A percentile compares a stretch with the other conserved stretches of the same genome.
phyloP scores from a whole-genome alignment of 2,888 invertebrate genomes.

The Carcina quercana region DNA sequence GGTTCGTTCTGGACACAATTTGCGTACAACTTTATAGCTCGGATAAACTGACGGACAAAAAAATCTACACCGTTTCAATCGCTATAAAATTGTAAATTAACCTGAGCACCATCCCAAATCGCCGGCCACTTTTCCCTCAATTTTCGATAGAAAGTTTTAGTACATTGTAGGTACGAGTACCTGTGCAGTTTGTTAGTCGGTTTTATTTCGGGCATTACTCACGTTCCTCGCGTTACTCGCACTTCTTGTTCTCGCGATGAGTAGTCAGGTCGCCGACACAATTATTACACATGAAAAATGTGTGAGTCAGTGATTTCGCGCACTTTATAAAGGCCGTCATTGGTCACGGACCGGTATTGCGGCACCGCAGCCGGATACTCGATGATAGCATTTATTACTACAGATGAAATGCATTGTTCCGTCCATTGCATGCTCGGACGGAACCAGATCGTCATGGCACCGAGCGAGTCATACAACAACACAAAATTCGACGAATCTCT shows the following conservation, averaged over 20 bases:
- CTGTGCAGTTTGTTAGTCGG: too few relatives aligned
- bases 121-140: too few relatives aligned
- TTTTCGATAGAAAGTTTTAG: constrained; percentile 21
- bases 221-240: constrained; percentile 6
- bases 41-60: too few relatives aligned
- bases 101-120: too few relatives aligned
- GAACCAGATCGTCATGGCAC: neutral
- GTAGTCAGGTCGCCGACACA: constrained; percentile 26
- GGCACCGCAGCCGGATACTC: constrained; percentile 22
- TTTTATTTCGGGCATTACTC: constrained; percentile 13
- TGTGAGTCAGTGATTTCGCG: constrained; percentile 64
- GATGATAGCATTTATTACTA: constrained; percentile 13
- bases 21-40: too few relatives aligned
- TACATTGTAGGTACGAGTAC: too few relatives aligned
- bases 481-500: neutral
- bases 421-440: neutral
- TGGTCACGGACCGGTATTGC: constrained; percentile 34
- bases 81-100: too few relatives aligned
- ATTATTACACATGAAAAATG: constrained; percentile 39
- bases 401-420: constrained; percentile 5
- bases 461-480: neutral
- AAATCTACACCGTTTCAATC: too few relatives aligned
- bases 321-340: constrained; percentile 58
- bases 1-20: too few relatives aligned
- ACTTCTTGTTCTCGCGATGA: constrained; percentile 19